phyloP scores from a whole-genome alignment of 2,888 invertebrate species.

The Miltochrista miniata region DNA sequence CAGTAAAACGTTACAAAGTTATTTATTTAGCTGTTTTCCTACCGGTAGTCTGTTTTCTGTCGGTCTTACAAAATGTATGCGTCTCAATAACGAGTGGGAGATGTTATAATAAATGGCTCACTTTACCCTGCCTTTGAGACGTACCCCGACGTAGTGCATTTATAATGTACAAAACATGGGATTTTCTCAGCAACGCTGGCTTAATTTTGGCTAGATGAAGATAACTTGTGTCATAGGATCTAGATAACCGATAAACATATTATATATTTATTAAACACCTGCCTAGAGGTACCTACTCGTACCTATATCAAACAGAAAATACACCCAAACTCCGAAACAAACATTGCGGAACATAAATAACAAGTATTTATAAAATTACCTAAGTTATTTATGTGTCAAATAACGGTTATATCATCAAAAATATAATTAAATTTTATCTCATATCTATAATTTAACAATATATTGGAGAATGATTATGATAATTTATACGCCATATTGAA shows the following conservation, averaged over 20 bases:
- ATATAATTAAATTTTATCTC: slow-evolving; percentile 15
- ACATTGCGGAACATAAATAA: too few relatives aligned
- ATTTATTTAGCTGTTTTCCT: slow-evolving; percentile 71
- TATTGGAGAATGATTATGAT: slow-evolving; percentile 32
- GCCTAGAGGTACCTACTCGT: too few relatives aligned
- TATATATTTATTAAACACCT: too few relatives aligned
- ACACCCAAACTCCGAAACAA: too few relatives aligned
- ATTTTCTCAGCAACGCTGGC: too few relatives aligned
- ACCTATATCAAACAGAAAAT: too few relatives aligned
- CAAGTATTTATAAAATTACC: too few relatives aligned
- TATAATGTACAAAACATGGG: too few relatives aligned
- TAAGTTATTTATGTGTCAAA: slow-evolving; percentile 43
- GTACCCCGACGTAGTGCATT: slow-evolving; percentile 48
- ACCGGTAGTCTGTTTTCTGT: slow-evolving; percentile 29
- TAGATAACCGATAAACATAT: too few relatives aligned
- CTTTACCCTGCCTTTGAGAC: slow-evolving; percentile 38
- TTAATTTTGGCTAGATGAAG: too few relatives aligned
- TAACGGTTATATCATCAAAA: slow-evolving; percentile 15
- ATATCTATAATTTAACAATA: slow-evolving; percentile 2
- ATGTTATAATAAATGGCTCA: slow-evolving; percentile 54
- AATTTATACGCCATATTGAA: slow-evolving; percentile 21
- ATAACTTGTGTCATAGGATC: too few relatives aligned
- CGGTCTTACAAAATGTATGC: slow-evolving; percentile 18
- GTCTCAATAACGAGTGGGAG: slow-evolving; percentile 38
- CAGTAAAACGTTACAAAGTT: slow-evolving; percentile 63